Evolutionary conservation across 2,797 vertebrate genomes (phyloP).

Genomic region (Megalops cyprinoides): DNA sequence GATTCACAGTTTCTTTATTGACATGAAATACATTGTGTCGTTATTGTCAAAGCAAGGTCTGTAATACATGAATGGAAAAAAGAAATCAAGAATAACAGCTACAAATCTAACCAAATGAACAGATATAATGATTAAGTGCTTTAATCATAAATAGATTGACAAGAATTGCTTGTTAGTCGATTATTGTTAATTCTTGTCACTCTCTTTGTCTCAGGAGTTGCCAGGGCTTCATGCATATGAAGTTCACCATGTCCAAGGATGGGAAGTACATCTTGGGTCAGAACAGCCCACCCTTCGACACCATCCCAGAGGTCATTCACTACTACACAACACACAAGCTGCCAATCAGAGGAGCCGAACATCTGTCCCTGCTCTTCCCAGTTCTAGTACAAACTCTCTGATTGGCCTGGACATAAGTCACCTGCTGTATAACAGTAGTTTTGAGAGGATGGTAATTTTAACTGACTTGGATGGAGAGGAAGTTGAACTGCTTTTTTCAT

Average conservation of each 20-base stretch:
- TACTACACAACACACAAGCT: constrained; percentile 87
- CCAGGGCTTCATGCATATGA: constrained; percentile 95
- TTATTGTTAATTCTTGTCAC: background rate
- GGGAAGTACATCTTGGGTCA: constrained; percentile 85
- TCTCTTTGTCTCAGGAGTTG: constrained; percentile 80
- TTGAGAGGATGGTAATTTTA: constrained; percentile 41
- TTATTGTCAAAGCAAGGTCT: too few relatives aligned
- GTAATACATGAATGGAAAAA: too few relatives aligned
- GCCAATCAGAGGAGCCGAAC: constrained; percentile 86
- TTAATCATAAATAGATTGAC: too few relatives aligned
- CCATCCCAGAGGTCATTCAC: constrained; percentile 84
- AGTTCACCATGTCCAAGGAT: constrained; percentile 81
- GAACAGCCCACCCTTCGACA: constrained; percentile 86
- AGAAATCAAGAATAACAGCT: too few relatives aligned
- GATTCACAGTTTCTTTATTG: too few relatives aligned
- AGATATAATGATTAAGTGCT: too few relatives aligned
- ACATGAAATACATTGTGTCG: too few relatives aligned
- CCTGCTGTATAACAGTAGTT: constrained; percentile 12
- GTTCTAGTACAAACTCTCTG: constrained; percentile 82
- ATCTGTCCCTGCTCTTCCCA: constrained; percentile 86
- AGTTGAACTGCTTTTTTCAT: background rate
- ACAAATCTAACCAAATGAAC: too few relatives aligned
- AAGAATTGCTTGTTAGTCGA: too few relatives aligned
- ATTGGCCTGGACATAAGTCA: constrained; percentile 40
- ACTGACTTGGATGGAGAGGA: constrained; percentile 36